A percentile compares a stretch with the other conserved stretches of the same genome.
Conservation (phyloP, 2,888 invertebrate genomes). For the Rhagophthalmus giganteus region DNA sequence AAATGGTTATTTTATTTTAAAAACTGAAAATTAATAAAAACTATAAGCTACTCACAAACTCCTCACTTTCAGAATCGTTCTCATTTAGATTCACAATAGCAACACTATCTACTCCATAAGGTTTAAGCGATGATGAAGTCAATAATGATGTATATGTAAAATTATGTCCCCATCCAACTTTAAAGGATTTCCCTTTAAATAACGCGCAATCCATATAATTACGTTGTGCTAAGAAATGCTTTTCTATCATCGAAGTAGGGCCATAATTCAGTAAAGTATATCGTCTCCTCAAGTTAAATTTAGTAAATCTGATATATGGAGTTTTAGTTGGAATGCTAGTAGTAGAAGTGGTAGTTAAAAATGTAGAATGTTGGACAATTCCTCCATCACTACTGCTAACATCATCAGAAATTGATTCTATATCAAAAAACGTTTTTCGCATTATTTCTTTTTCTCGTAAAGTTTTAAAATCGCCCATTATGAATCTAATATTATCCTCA, state of each 20-base stretch:
- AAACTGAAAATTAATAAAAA: neutral
- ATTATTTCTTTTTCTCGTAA: too few species aligned
- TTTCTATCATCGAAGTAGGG: neutral
- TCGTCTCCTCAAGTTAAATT: neutral
- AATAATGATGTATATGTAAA: constrained; percentile 61
- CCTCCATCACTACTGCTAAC: constrained; percentile 4
- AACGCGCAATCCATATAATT: constrained; percentile 62
- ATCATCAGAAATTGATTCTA: constrained; percentile 11
- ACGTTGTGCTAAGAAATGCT: constrained; percentile 22
- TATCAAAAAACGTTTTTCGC: constrained; percentile 23
- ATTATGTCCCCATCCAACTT: constrained; percentile 74
- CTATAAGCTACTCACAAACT: neutral
- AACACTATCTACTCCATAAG: constrained; percentile 78
- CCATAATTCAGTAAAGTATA: neutral
- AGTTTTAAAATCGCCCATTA: too few species aligned
- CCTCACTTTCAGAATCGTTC: constrained; percentile 57
- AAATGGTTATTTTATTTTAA: too few species aligned
- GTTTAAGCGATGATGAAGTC: constrained; percentile 69
- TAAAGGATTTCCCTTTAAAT: constrained; percentile 66
- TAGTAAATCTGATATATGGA: neutral
- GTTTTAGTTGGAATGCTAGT: neutral
- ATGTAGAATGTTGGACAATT: neutral
- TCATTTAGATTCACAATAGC: constrained; percentile 83
- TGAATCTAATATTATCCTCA: too few species aligned
- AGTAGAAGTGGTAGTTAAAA: neutral